Base-by-base conservation (phyloP, 2,797 vertebrate species). In the Acanthis flammea region DNA sequence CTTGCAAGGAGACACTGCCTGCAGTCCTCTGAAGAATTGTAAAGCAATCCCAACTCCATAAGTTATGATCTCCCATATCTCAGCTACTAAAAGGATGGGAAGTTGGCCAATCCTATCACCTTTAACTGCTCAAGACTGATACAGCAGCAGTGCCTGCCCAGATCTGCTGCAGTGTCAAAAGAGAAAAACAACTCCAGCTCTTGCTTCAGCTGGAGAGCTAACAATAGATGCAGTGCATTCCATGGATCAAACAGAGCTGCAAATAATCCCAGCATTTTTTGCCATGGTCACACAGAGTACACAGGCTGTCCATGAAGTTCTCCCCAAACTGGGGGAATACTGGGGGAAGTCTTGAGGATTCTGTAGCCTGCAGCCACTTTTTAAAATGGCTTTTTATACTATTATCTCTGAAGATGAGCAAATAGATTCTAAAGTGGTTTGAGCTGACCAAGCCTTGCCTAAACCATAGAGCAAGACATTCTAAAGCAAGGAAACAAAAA, bases 211-310 rank as follows among this genome's bases (percentile, higher is more conserved):
- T 76, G 84, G 77, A 85, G 74, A 91, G 74, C 88, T 85, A 94
- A 96, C 95, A 96, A 95, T 93, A 93, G 90, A 92, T 84, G 91
- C 55, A 54, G 86, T 35, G 77, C 91, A 96, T 96, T 95, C 95
- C 95, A 89, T 0, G 0, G 66, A 81, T 92, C 95, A 96, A 96
- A 84, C 1, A 86, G 95, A 96, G 95, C 96, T 96, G 96, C 88
- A 96, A 91, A 95, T 82, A 82, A 95, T 81, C 88, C 91, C 55
- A 84, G 84, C 86, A 50, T 93, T 91, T 91, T 96, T 89, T 5
- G 1, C 67, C 71, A 19, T 1, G 19, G 83, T 84, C 92, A 94
- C 80, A 84, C 1, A 0, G 58, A 88, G 41, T 5, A 57, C 58
- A 30, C 39, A 66, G 62, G 48, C 79, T 71, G 41, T 70, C 80